A percentile compares a stretch with the other conserved stretches of the same genome.
Evolutionary conservation across 2,113 vertebrate species (phyloP).

Genomic region (Corydoras maculifer): DNA sequence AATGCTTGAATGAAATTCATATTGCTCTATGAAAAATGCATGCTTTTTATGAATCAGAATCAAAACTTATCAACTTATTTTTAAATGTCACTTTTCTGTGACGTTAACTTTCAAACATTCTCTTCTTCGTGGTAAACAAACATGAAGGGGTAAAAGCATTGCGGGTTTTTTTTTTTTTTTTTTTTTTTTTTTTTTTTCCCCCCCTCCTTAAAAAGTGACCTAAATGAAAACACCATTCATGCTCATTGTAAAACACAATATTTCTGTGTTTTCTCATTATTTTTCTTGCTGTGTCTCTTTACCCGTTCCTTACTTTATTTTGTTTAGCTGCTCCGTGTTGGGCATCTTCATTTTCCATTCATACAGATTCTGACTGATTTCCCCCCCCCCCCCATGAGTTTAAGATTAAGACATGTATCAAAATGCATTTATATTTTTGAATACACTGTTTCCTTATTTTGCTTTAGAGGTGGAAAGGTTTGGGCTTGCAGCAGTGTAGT

Average conservation of each 20-base stretch:
- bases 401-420: constrained; percentile 50
- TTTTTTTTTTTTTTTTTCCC: too few relatives aligned
- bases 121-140: neutral
- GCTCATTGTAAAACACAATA: constrained; percentile 24
- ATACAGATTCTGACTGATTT: constrained; percentile 49
- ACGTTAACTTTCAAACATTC: neutral
- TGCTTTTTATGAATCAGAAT: too few relatives aligned
- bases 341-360: constrained; percentile 44
- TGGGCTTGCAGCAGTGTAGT: constrained; percentile 36
- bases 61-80: too few relatives aligned
- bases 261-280: constrained; percentile 6
- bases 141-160: constrained; percentile 6
- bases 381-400: constrained; percentile 48
- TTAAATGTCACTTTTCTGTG: neutral
- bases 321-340: constrained; percentile 55
- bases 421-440: constrained; percentile 39
- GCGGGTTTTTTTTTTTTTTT: constrained; percentile 28
- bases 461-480: constrained; percentile 44
- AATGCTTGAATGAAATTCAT: too few relatives aligned
- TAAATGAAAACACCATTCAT: constrained; percentile 23
- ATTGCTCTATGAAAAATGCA: too few relatives aligned
- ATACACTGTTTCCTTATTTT: constrained; percentile 33
- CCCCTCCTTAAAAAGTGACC: constrained; percentile 22
- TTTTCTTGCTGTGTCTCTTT: constrained; percentile 41
- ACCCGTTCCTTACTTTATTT: constrained; percentile 63